A percentile compares a stretch with the other conserved stretches of the same genome.
phyloP scores from a whole-genome alignment of 2,797 vertebrate genomes.

The Catostomus latipinnis region DNA sequence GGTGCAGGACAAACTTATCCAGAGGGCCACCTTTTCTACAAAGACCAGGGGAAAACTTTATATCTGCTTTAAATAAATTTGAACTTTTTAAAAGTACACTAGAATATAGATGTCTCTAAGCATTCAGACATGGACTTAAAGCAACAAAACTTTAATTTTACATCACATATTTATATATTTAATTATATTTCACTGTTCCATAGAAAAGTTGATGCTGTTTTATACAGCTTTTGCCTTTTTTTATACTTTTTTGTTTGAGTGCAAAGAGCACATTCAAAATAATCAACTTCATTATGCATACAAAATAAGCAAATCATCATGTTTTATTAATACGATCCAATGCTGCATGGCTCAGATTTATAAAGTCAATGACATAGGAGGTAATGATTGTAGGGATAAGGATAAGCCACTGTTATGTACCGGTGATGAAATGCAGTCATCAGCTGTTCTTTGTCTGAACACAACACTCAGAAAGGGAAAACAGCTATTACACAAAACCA shows the following conservation, averaged over 20 bases:
- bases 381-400: slow-evolving; percentile 12
- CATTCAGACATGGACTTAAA: no score
- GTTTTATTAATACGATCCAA: background rate
- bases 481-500: slow-evolving; percentile 45
- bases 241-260: background rate
- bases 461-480: slow-evolving; percentile 50
- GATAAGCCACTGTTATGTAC: slow-evolving; percentile 42
- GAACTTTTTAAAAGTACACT: no score
- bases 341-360: background rate
- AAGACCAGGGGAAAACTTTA: no score
- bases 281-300: background rate
- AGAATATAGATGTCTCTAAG: no score
- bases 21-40: no score
- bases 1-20: no score
- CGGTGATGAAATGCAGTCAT: slow-evolving; percentile 38
- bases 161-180: no score
- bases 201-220: no score
- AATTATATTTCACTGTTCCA: no score
- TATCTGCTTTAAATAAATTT: no score
- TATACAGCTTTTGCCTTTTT: background rate
- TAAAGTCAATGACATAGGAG: slow-evolving; percentile 31
- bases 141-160: no score
- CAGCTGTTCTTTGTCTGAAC: slow-evolving; percentile 33
- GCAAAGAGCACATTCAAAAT: background rate
- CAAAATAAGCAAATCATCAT: background rate